Base-by-base conservation (phyloP, 1,140 invertebrate genomes). In the Triops cancriformis region DNA sequence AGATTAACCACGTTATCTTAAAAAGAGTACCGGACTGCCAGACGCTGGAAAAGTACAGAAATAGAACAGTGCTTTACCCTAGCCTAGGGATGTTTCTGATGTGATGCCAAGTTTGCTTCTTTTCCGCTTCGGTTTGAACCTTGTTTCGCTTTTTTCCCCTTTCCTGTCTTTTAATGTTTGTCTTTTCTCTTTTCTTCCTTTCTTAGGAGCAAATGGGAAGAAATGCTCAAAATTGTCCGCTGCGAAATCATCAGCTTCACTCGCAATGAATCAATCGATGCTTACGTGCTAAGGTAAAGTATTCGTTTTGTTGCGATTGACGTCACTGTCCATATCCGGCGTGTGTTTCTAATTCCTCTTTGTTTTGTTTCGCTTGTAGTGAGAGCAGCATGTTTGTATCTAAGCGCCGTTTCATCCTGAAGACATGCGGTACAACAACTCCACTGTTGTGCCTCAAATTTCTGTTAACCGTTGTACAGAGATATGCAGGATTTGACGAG, bases 301-400 rank as follows among this genome's bases (percentile, higher is more conserved):
- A 41, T 43, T 42, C 26, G 42, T 11, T 76, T 76, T 43, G 26
- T 76, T 12, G 43, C n/a, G 18, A 42, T 37, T 28, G 45, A 73
- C 28, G 42, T 77, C 51, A 27, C 26, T 4, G 11, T 28, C 26
- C n/a, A 9, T 26, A 26, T 27, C 28, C 78, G 41, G 23, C 75
- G 28, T 37, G 0, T 76, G 23, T 26, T 77, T 42, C 51, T 26
- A 18, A 72, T 73, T 76, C 23, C 28, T 73, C 74, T 73, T 42
- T 26, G 72, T 28, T 12, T 76, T 79, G 78, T 64, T 77, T 41
- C 80, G 76, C 74, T 79, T 80, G 73, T 87, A 98, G 96, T 85
- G 97, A 99, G 87, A 98, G 96, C 88, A 98, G 95, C 85, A 95
- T 99, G 94, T 99, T 99, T 88, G 91, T 99, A 74, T 95, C 95